Evolutionary conservation across 2,888 invertebrate species (phyloP).

Genomic region (Acanthosepion esculentum): DNA sequence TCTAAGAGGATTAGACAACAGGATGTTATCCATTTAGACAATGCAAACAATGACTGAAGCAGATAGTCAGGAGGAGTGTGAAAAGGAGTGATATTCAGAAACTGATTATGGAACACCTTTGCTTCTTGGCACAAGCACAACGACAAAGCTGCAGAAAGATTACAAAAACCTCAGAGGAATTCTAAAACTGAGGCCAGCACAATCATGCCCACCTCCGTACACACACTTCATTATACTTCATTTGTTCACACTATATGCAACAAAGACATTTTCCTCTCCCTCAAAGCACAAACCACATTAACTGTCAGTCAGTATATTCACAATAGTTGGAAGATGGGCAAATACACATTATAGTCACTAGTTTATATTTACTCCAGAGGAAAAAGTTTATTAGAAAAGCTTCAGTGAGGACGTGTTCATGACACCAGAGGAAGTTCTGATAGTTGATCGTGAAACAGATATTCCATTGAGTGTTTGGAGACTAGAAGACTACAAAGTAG

Average conservation of each 20-base stretch:
- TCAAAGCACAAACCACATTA: background rate
- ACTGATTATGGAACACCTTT: slow-evolving; percentile 21
- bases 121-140: slow-evolving; percentile 9
- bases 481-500: slow-evolving; percentile 33
- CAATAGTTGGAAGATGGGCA: background rate
- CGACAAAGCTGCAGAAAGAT: background rate
- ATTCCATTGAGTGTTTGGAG: slow-evolving; percentile 9
- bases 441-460: slow-evolving; percentile 6
- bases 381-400: background rate
- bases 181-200: background rate
- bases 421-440: background rate
- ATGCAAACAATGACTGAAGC: background rate
- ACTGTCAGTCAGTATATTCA: background rate
- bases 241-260: background rate
- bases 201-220: background rate
- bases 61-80: background rate
- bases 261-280: slow-evolving; percentile 14
- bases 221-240: background rate
- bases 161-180: slow-evolving; percentile 18
- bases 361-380: slow-evolving; percentile 15
- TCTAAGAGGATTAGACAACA: slow-evolving; percentile 33
- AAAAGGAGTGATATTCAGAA: background rate
- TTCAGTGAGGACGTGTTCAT: background rate
- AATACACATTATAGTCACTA: background rate
- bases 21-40: slow-evolving; percentile 20